Evolutionary conservation across 2,797 vertebrate species (phyloP), one percentile per base, ranked within the genome.

Genomic region (Liasis olivaceus): DNA sequence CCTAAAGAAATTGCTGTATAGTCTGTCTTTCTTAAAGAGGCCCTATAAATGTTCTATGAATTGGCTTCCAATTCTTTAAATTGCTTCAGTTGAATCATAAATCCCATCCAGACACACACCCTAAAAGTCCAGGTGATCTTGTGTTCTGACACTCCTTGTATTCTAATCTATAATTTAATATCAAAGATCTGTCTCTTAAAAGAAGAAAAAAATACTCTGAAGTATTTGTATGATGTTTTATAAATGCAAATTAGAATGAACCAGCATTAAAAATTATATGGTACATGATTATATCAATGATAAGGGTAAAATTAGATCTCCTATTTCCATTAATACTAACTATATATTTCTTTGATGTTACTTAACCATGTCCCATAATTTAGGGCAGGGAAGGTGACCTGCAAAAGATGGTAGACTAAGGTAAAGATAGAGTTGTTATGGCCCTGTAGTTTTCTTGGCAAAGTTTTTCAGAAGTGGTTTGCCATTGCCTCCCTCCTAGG

Each of bases 71-170:
- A 63, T 91, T 88, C 86, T 69, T 69, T 85, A 12, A 66, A 87
- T n/a, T 51, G 72, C 87, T 85, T 54, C 72, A 85, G 36, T 85
- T 69, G 90, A 89, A 85, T 93, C 60, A 89, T 31, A 91, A 69
- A 91, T 62, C 88, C 28, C 60, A 15, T 60, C 62, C 8, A 20
- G 59, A 89, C 92, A 93, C 62, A 93, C 90, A 88, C 26, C 63
- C 86, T 66, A 51, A 66, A 77, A 93, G 72, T 8, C 77, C 54
- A 14, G 58, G 54, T 93, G 85, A 89, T 89, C 90, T 93, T 87
- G 47, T 89, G 87, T 89, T 77, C 90, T 85, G 87, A 91, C 87
- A 72, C 87, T 88, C 36, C 89, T 93, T 90, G 90, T 63, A 86
- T 91, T 86, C 77, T 93, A 91, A 91, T 93, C 62, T 42, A 13